These are phyloP conservation scores for Rapana venosa DNA, from an alignment of 2,888 invertebrate species.

Conservation along the genomic window DNA sequence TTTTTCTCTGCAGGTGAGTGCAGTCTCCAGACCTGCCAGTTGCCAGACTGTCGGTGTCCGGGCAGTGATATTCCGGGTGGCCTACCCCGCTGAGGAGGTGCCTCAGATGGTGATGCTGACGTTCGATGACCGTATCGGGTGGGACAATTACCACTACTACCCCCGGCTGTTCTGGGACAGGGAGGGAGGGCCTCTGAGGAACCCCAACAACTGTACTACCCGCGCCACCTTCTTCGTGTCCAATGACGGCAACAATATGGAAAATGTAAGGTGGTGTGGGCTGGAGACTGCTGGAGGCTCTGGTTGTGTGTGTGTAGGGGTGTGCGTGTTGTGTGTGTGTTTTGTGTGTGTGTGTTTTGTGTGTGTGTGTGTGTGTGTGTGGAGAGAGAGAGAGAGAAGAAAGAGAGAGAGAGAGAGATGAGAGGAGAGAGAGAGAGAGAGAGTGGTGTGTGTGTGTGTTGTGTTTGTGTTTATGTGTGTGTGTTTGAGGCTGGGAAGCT, in stretches of 20 bases:
- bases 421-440: background rate
- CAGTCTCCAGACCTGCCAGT: slow-evolving; percentile 48
- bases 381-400: too few species aligned
- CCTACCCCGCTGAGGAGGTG: slow-evolving; percentile 46
- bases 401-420: background rate
- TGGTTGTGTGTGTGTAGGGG: too few species aligned
- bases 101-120: slow-evolving; percentile 67
- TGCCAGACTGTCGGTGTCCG: slow-evolving; percentile 56
- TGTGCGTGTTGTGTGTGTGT: too few species aligned
- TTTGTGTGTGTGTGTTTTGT: too few species aligned
- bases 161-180: slow-evolving; percentile 50
- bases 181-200: slow-evolving; percentile 69
- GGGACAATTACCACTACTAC: slow-evolving; percentile 52
- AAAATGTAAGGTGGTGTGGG: background rate
- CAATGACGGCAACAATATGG: slow-evolving; percentile 93
- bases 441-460: background rate
- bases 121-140: slow-evolving; percentile 63
- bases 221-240: slow-evolving; percentile 98
- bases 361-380: too few species aligned
- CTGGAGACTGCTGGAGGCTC: too few species aligned
- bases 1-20: slow-evolving; percentile 46
- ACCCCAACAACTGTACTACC: slow-evolving; percentile 84
- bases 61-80: slow-evolving; percentile 53
- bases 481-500: too few species aligned
- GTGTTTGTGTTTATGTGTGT: background rate